A percentile compares a stretch with the other conserved stretches of the same genome.
Evolutionary conservation across 2,797 vertebrate genomes (phyloP).

Genomic region (Cetoscarus ocellatus): DNA sequence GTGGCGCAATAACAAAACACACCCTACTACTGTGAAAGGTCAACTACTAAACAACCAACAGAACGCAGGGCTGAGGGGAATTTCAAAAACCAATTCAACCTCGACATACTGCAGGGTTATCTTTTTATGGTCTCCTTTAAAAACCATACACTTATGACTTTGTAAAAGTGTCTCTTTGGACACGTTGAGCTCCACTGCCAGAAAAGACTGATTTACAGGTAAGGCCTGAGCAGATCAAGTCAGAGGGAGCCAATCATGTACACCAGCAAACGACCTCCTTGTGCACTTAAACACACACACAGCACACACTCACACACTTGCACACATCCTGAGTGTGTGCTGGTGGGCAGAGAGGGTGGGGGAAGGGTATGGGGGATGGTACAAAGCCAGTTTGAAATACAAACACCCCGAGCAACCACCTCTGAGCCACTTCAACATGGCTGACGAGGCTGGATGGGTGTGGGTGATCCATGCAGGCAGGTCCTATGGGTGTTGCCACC

Average conservation of each 20-base stretch:
- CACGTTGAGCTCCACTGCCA: conserved; percentile 10
- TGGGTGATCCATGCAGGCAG: conserved; percentile 45
- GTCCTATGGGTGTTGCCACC: conserved; percentile 37
- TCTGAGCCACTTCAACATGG: conserved; percentile 77
- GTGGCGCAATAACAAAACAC: conserved; percentile 82
- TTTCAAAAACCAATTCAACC: conserved; percentile 41
- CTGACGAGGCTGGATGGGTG: conserved; percentile 61
- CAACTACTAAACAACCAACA: conserved; percentile 54
- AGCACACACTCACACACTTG: conserved; percentile 32
- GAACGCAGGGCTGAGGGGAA: conserved; percentile 35
- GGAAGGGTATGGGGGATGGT: conserved; percentile 76
- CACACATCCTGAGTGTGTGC: conserved; percentile 49
- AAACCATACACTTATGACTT: conserved; percentile 24
- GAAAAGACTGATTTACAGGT: conserved; percentile 26
- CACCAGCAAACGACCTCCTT: conserved; percentile 46
- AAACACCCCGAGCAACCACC: conserved; percentile 76
- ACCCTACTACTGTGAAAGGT: conserved; percentile 75
- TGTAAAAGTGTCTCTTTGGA: conserved; percentile 6
- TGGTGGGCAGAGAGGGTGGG: conserved; percentile 75
- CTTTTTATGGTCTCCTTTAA: background rate
- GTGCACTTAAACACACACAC: conserved; percentile 24
- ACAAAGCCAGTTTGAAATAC: conserved; percentile 83
- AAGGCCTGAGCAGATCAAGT: conserved; percentile 27
- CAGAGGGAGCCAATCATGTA: conserved; percentile 46
- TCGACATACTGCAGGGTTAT: background rate